These are phyloP conservation scores for Megaustenia siamemsis DNA, from an alignment of 2,888 invertebrate genomes.

Conservation along the genomic window DNA sequence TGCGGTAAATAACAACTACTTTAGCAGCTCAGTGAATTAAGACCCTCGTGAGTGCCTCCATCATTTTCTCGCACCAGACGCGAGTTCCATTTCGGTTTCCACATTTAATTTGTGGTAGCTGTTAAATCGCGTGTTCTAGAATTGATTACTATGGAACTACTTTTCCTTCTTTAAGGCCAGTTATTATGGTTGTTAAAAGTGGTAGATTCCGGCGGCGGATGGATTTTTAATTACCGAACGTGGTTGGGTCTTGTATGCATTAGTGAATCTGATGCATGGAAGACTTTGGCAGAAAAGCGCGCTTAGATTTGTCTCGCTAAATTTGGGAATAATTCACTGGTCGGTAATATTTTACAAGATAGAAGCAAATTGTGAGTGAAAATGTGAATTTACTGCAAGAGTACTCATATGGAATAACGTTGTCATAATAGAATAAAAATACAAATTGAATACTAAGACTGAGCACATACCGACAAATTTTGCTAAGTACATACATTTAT, in stretches of 20 bases:
- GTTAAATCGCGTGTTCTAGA: conserved; percentile 16
- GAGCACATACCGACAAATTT: no score
- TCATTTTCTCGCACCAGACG: conserved; percentile 2
- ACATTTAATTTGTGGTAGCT: conserved; percentile 17
- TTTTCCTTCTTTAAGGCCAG: neutral
- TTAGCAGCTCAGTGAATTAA: neutral
- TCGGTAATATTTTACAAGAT: no score
- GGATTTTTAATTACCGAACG: conserved; percentile 22
- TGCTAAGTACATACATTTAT: no score
- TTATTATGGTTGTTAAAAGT: neutral
- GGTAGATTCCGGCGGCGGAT: neutral
- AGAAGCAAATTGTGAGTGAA: no score
- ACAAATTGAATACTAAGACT: no score
- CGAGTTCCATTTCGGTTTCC: conserved; percentile 10
- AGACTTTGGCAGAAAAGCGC: no score
- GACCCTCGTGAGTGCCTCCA: conserved; percentile 2
- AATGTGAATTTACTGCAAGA: no score
- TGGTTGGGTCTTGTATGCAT: neutral
- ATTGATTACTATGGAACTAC: conserved; percentile 11
- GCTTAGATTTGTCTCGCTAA: no score
- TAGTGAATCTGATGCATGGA: neutral
- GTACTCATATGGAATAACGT: no score
- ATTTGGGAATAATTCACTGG: no score
- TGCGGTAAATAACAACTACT: conserved; percentile 8
- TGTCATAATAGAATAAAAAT: no score